These are phyloP conservation scores for Euwallacea fornicatus DNA, from an alignment of 1,140 invertebrate species.

Conservation along the genomic window DNA sequence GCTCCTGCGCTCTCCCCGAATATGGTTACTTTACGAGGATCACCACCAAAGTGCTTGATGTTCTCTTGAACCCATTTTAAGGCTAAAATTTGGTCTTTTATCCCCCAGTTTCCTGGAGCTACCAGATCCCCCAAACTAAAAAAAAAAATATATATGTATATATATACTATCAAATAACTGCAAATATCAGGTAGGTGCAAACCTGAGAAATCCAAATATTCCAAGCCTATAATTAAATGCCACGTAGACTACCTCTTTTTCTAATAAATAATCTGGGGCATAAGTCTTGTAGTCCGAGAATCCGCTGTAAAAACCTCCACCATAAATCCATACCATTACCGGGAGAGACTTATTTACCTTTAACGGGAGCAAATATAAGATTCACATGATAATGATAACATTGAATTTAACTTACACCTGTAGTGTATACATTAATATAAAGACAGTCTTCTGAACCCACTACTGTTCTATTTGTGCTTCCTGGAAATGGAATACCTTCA, in stretches of 20 bases:
- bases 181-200: not conserved
- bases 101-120: slow-evolving; percentile 56
- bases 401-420: slow-evolving; percentile 13
- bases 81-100: slow-evolving; percentile 55
- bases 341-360: slow-evolving; percentile 30
- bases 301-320: slow-evolving; percentile 45
- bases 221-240: slow-evolving; percentile 61
- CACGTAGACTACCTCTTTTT: slow-evolving; percentile 57
- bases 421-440: slow-evolving; percentile 28
- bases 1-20: slow-evolving; percentile 39
- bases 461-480: not conserved
- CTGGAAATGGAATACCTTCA: not conserved
- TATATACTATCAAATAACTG: not conserved
- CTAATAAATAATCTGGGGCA: slow-evolving; percentile 54
- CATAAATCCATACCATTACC: slow-evolving; percentile 51
- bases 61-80: slow-evolving; percentile 56
- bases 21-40: slow-evolving; percentile 42
- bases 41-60: slow-evolving; percentile 43
- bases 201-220: slow-evolving; percentile 40
- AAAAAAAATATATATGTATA: slow-evolving; percentile 7
- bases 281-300: slow-evolving; percentile 43
- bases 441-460: slow-evolving; percentile 24
- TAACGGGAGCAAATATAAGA: not conserved
- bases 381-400: not conserved
- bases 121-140: slow-evolving; percentile 37